Base-by-base conservation (phyloP, 2,113 vertebrate species). In the Cyphomyrus plagiostoma region DNA sequence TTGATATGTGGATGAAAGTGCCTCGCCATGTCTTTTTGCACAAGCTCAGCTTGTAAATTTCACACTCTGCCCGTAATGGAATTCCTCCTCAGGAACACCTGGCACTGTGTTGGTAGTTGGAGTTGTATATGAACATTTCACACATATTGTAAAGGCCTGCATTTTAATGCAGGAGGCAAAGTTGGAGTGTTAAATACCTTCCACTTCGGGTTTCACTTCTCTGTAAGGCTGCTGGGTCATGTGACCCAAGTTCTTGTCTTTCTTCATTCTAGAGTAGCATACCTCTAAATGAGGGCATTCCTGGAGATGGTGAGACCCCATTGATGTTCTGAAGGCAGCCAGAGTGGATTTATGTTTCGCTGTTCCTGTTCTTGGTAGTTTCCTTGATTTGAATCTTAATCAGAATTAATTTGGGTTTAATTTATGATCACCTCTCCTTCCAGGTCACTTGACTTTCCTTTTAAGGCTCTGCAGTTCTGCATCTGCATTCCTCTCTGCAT, bases 41-140 rank as follows among this genome's bases (percentile, higher is more conserved):
- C 42, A 85, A 49, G 83, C 45, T 53, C 85, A 53, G 50, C 85
- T 35, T 48, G 82, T 84, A 84, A 84, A 84, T 46, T 84, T 52
- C 85, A 52, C 83, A 86, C 49, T 87, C 85, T 52, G 48, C 30
- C 50, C 13, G 50, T 53, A 87, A 53, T 87, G 50, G 50, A 53
- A 87, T 87, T 87, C 50, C 85, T 87, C 48, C 50, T 23, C 85
- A 87, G 26, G 50, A 84, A 87, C 50, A 87, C 85, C 50, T 53
- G 49, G 7, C 85, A 53, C 50, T 26, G 48, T 53, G n/a, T 53
- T 86, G 21, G 39, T 84, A 84, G 84, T 86, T 87, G 4, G 50
- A 23, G n/a, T 53, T 87, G 23, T 42, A 35, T 56, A 87, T 35
- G 85, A 26, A 39, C 50, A 30, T 53, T 87, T 53, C 85, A 52